phyloP scores from a whole-genome alignment of 2,113 vertebrate species.

The Colossoma macropomum region DNA sequence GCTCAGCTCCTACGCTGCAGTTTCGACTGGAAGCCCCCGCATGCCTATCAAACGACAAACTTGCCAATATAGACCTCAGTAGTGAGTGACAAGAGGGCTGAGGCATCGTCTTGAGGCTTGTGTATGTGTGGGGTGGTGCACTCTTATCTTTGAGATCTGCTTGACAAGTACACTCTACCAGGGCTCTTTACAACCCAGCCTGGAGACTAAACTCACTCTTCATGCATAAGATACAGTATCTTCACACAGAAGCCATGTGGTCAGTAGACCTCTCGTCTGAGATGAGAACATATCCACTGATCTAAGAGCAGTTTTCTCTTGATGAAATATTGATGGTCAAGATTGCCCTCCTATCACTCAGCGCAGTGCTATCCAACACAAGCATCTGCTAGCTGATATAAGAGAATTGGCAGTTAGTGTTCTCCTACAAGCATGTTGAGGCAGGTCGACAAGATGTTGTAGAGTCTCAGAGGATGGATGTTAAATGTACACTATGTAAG shows the following conservation, averaged over 20 bases:
- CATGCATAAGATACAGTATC: neutral
- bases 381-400: no score
- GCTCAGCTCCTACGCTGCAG: conserved; percentile 9
- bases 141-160: conserved; percentile 18
- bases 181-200: neutral
- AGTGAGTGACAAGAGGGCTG: conserved; percentile 25
- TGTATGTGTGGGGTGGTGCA: neutral
- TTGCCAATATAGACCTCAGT: conserved; percentile 27
- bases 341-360: no score
- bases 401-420: no score
- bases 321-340: neutral
- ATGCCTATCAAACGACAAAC: conserved; percentile 28
- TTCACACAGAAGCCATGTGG: no score
- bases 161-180: neutral
- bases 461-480: no score
- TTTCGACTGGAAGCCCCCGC: conserved; percentile 14
- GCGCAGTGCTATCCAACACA: no score
- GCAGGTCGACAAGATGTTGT: no score
- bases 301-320: no score
- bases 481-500: no score
- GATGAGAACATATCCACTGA: no score
- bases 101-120: conserved; percentile 9
- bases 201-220: conserved; percentile 5
- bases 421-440: no score
- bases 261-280: no score